Percentiles rank a stretch among this genome's conserved stretches.
These are phyloP conservation scores for Timandra comae DNA, from an alignment of 2,888 invertebrate species.

Conservation along the genomic window DNA sequence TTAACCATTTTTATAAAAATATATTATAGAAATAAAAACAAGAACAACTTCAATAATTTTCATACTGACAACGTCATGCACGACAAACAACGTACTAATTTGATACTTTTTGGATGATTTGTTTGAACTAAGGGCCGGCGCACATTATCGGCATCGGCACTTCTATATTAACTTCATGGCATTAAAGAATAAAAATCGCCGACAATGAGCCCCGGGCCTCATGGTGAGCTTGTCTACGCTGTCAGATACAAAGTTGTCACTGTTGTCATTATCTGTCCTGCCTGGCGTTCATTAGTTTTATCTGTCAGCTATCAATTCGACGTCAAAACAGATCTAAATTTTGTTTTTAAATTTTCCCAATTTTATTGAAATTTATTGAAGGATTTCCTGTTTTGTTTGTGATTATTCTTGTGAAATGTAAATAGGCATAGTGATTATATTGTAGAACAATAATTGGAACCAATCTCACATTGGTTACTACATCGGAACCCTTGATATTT, in stretches of 20 bases:
- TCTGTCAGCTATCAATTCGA: conserved; percentile 24
- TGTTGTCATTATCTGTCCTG: conserved; percentile 3
- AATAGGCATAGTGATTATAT: not conserved
- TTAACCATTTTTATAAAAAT: conserved; percentile 56
- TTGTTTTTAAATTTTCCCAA: conserved; percentile 45
- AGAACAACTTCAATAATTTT: too few relatives aligned
- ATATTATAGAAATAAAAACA: too few relatives aligned
- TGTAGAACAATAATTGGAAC: conserved; percentile 12
- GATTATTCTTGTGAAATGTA: not conserved
- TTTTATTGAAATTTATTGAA: conserved; percentile 23
- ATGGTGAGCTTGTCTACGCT: too few relatives aligned
- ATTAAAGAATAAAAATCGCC: too few relatives aligned
- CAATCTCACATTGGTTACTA: conserved; percentile 16
- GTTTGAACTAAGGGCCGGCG: not conserved
- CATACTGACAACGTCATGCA: too few relatives aligned
- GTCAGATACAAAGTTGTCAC: not conserved
- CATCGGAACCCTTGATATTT: conserved; percentile 54
- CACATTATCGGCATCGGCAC: too few relatives aligned
- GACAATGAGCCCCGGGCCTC: too few relatives aligned
- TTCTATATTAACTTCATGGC: too few relatives aligned
- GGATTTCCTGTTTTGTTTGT: conserved; percentile 5
- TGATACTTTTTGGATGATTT: not conserved
- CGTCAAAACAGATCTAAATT: conserved; percentile 65
- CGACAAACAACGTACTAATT: conserved; percentile 5
- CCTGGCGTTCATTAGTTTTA: too few relatives aligned